Base-by-base conservation (phyloP, 1,140 invertebrate species). In the Sinella curviseta region DNA sequence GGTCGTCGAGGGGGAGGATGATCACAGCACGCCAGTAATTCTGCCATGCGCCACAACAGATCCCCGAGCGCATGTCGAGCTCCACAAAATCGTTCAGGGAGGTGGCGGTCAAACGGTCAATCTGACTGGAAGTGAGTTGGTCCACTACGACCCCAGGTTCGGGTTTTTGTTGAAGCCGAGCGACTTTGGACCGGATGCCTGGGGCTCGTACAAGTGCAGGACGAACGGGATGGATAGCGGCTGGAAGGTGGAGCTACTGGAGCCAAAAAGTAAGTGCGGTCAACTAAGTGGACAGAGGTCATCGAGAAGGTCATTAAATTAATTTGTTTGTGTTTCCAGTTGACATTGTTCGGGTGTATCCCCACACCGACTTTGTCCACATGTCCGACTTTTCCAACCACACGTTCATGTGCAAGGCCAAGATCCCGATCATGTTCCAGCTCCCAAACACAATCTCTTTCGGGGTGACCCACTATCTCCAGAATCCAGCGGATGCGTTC, bases 181-280 rank as follows among this genome's bases (percentile, higher is more conserved):
- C 2, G 74, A 80, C 35, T 77, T 83, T 30, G n/a, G n/a, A n/a
- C 26, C 31, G 39, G 67, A 80, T 76, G 77, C 82, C 31, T 83
- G 77, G 28, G 82, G 82, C 8, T 77, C 79, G 0, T 83, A 83
- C 74, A 75, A 77, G 36, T 83, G 82, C 67, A 78, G 78, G 31
- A 34, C 79, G 14, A 78, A 77, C 30, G 48, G 77, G 0, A 34
- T 35, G 30, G 54, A 75, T 36, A 82, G 80, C 30, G 82, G 78
- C 35, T 83, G 82, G 82, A 83, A 79, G 76, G 80, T 83, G 28
- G 81, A 82, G 1, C 17, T 83, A 3, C 77, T 83, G 1, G 79
- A 79, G 26, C 36, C 78, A 24, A 81, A 82, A 79, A 70, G 82
- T 83, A 57, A 77, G 65, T 20, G 24, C 34, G 2, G 17, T 16